phyloP scores from a whole-genome alignment of 2,888 invertebrate species.

The Polyploca ridens region DNA sequence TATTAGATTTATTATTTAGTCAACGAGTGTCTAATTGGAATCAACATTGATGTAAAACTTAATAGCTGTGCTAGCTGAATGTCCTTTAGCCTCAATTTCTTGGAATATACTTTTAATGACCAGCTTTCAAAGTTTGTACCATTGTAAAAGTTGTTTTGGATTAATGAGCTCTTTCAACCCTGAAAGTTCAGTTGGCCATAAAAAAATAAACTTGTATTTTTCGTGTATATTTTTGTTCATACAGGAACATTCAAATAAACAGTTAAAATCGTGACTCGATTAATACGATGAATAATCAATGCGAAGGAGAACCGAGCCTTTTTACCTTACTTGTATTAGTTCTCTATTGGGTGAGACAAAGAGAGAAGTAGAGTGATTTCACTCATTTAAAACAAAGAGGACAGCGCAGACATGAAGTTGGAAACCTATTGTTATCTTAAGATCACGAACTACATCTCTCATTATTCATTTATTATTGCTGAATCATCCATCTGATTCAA shows the following conservation, averaged over 20 bases:
- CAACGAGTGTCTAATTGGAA: neutral
- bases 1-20: slow-evolving; percentile 9
- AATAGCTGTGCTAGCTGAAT: neutral
- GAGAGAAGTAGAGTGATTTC: neutral
- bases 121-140: too few relatives aligned
- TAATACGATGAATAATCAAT: neutral
- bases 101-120: too few relatives aligned
- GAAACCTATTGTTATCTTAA: neutral
- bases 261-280: neutral
- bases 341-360: neutral
- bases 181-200: too few relatives aligned
- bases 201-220: too few relatives aligned
- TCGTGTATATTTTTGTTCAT: neutral
- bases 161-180: too few relatives aligned
- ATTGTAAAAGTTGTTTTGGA: too few relatives aligned
- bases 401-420: neutral
- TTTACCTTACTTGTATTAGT: neutral
- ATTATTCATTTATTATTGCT: neutral
- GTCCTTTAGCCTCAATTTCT: too few relatives aligned
- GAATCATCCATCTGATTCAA: neutral
- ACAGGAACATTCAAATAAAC: neutral
- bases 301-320: neutral
- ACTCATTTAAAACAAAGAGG: slow-evolving; percentile 2
- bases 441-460: neutral
- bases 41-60: neutral